Base-by-base conservation (phyloP, 1,140 invertebrate genomes). In the Plectus sambesii region DNA sequence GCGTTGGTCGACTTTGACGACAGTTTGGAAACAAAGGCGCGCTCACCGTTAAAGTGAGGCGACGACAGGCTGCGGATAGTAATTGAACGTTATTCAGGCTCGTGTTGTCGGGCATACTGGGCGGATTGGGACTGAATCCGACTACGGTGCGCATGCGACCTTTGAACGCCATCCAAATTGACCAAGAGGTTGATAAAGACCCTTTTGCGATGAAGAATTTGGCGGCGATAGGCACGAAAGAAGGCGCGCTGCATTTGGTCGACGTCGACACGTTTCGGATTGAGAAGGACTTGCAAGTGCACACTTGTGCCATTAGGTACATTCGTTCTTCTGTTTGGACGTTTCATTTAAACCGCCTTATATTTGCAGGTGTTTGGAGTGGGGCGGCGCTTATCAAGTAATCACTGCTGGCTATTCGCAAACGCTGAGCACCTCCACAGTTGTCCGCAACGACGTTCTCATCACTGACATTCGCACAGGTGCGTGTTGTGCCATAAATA, bases 371-470 rank as follows among this genome's bases (percentile, higher is more conserved):
- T 48, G 47, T 30, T 36, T 56, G 5, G 55, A 56, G 51, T 56
- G 55, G 55, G 55, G 53, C 9, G 55, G 55, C 5, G 38, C 46
- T 12, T 49, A 56, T 46, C 42, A 39, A 2, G 20, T 56, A 3
- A 36, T 56, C 2, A 49, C 55, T 15, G 39, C 55, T 17, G 55
- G 51, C 15, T 56, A 51, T 23, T 52, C 37, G 30, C 47, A 56
- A 27, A 36, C 55, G 3, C 37, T 56, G 17, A 56, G 46, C 41
- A 51, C 55, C 1, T 51, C 55, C 2, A 38, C 50, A 9, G 46
- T 56, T 22, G 55, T 56, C n/a, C 17, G 55, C 23, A 56, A 56
- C 44, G 55, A 56, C 22, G 36, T 56, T 25, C 51, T 56, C 26
- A 33, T 45, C 15, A 56, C 55, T 9, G 53, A 56, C 27, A 56